Conservation (phyloP, 2,888 invertebrate species). For the Chymomyza procnemis region DNA sequence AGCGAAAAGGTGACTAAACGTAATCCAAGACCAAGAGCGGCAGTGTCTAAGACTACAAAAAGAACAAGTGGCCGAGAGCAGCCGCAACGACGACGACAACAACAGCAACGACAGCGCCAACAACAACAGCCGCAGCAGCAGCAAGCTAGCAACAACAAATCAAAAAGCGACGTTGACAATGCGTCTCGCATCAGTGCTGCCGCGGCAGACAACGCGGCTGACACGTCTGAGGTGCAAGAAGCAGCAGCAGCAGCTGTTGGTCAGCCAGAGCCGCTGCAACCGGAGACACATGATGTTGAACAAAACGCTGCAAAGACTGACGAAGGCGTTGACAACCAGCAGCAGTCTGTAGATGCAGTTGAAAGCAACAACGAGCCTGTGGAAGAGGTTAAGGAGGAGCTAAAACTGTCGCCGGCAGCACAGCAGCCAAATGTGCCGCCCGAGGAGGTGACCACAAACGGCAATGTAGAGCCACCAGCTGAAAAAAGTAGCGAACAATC, state of each 20-base stretch:
- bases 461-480: conserved; percentile 10
- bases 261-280: conserved; percentile 5
- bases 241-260: conserved; percentile 24
- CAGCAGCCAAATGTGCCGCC: neutral
- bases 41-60: neutral
- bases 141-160: conserved; percentile 3
- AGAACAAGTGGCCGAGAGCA: conserved; percentile 11
- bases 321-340: neutral
- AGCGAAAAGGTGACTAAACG: neutral
- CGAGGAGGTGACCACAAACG: conserved; percentile 35
- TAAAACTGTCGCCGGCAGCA: neutral
- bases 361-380: neutral
- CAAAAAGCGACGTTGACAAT: conserved; percentile 2
- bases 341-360: neutral
- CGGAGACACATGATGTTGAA: neutral
- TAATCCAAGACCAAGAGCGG: neutral
- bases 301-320: neutral
- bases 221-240: conserved; percentile 41
- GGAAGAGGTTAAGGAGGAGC: neutral
- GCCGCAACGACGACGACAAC: neutral
- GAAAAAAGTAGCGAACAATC: conserved; percentile 17
- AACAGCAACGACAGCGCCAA: conserved; percentile 7
- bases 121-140: conserved; percentile 5
- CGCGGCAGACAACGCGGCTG: conserved; percentile 38
- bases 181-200: neutral